Conservation (phyloP, 2,113 vertebrate genomes). For the Apodemus speciosus region DNA sequence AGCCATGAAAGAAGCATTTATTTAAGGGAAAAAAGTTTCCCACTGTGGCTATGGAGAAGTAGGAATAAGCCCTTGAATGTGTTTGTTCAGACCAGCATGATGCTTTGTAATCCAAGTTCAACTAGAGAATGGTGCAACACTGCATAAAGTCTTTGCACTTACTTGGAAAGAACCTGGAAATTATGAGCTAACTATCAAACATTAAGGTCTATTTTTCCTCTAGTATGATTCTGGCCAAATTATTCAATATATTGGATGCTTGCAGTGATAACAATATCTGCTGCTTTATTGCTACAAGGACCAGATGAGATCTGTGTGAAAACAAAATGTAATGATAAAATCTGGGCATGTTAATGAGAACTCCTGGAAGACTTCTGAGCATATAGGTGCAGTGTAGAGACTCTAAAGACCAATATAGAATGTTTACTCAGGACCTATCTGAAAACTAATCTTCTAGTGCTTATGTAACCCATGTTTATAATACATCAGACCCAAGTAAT, state of each 20-base stretch:
- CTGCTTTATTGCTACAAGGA: background rate
- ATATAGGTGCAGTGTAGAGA: background rate
- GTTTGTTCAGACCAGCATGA: background rate
- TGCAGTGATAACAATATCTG: background rate
- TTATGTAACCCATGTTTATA: constrained; percentile 4
- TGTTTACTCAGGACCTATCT: background rate
- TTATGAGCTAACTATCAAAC: constrained; percentile 32
- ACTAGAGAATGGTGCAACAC: background rate
- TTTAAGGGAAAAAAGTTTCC: background rate
- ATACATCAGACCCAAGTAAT: background rate
- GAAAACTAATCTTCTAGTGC: constrained; percentile 6
- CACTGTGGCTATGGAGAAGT: background rate
- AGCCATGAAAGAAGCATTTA: background rate
- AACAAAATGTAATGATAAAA: constrained; percentile 14
- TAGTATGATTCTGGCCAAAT: background rate
- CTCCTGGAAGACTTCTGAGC: background rate
- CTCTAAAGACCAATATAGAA: background rate
- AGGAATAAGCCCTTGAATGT: background rate
- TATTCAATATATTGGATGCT: background rate
- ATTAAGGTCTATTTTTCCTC: background rate
- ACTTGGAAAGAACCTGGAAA: constrained; percentile 20
- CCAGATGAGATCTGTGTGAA: constrained; percentile 21
- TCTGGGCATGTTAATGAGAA: background rate
- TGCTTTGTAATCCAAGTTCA: background rate
- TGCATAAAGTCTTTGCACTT: background rate